Conservation (phyloP, 2,888 invertebrate genomes). For the Pyrrhosoma nymphula region DNA sequence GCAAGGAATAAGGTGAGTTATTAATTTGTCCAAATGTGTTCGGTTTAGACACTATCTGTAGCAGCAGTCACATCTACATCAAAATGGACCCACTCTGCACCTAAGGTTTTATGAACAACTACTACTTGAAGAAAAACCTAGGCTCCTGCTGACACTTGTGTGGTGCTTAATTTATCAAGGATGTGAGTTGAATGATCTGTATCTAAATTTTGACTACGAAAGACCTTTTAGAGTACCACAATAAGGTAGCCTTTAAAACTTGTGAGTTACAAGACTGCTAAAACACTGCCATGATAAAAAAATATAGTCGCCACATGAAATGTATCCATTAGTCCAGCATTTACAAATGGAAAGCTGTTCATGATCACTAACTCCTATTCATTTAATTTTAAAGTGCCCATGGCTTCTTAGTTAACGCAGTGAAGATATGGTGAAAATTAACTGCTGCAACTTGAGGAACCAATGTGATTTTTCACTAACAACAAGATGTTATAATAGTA, state of each 20-base stretch:
- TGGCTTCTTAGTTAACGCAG: constrained; percentile 1
- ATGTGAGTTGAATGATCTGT: not conserved
- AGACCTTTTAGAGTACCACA: not conserved
- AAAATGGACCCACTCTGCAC: not conserved
- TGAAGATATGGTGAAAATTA: not conserved
- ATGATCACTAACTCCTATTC: not conserved
- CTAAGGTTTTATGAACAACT: not conserved
- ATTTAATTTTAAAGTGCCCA: constrained; percentile 3
- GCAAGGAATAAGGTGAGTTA: not conserved
- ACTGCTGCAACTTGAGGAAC: not conserved
- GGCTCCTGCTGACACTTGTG: not conserved
- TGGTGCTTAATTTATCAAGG: not conserved
- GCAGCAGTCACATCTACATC: not conserved
- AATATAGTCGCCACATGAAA: not conserved
- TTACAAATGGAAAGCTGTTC: not conserved
- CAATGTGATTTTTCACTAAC: not conserved
- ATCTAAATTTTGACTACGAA: not conserved
- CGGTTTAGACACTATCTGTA: not conserved
- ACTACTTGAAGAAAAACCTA: not conserved
- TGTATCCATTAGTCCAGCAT: not conserved
- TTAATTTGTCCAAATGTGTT: not conserved
- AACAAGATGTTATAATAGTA: not conserved
- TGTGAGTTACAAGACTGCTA: constrained; percentile 8
- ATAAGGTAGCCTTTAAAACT: not conserved
- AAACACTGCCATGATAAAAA: not conserved